These are phyloP conservation scores for Standfussiana lucernea DNA, from an alignment of 2,888 invertebrate species.

Conservation along the genomic window DNA sequence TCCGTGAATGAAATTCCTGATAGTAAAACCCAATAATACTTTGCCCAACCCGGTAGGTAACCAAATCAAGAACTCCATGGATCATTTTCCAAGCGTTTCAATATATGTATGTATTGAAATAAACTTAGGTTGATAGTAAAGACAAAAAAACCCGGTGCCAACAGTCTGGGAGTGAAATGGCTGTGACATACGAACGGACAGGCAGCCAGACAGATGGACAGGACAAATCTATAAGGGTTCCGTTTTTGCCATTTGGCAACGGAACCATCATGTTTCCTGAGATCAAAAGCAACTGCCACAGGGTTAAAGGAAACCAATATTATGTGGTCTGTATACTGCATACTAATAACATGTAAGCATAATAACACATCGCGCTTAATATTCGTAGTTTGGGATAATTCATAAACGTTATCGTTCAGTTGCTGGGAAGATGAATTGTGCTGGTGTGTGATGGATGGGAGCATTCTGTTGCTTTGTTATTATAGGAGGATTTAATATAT, in stretches of 20 bases:
- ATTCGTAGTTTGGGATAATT: constrained; percentile 58
- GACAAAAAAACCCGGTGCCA: too few relatives aligned
- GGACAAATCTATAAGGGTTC: too few relatives aligned
- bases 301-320: constrained; percentile 28
- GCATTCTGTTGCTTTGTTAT: constrained; percentile 38
- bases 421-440: constrained; percentile 50
- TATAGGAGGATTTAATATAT: constrained; percentile 6
- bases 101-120: too few relatives aligned
- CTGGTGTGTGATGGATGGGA: constrained; percentile 51
- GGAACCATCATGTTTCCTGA: neutral
- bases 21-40: too few relatives aligned
- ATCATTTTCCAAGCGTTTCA: neutral
- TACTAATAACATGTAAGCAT: constrained; percentile 79
- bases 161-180: too few relatives aligned
- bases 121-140: too few relatives aligned
- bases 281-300: neutral
- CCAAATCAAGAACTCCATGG: neutral
- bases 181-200: too few relatives aligned
- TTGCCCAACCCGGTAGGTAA: neutral
- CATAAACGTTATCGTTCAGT: constrained; percentile 45
- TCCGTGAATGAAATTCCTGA: neutral
- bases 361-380: constrained; percentile 58
- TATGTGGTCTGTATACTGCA: constrained; percentile 70
- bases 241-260: too few relatives aligned
- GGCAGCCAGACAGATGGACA: too few relatives aligned